Evolutionary conservation across 2,888 invertebrate genomes (phyloP), one percentile per base, ranked within the genome.

Genomic region (Lasioglossum zephyrum): DNA sequence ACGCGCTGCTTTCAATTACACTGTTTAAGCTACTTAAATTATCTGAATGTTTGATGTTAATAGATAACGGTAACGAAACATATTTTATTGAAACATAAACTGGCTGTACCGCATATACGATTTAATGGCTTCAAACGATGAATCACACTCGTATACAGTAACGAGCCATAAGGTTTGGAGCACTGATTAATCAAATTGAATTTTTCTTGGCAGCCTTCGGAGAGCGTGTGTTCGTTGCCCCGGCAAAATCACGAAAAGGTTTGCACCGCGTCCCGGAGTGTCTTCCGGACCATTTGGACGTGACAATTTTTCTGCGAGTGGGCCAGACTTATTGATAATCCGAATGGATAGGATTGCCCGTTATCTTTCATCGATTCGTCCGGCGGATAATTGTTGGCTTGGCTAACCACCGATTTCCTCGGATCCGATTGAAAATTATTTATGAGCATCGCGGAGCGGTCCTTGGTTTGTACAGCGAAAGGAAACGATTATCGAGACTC

Each of bases 251-350:
- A 18, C 11, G 41, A 41, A 18, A 41, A 31, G n/a, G 36, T 47
- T 72, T 72, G 13, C 6, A 22, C 1, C 36, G 77, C 16, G 11
- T 49, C 22, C 36, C 39, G 77, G n/a, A 39, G 22, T 18, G 41
- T 69, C n/a, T 26, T 36, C 39, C n/a, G 2, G 5, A 49, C 5
- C 11, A 5, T n/a, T 22, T 31, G n/a, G 2, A 69, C 77, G 77
- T 22, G 77, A 70, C 70, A 69, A 70, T 5, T 53, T 39, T 77
- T 77, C 53, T 26, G 69, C 53, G 11, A 41, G 4, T 18, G 39
- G 47, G 39, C n/a, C 77, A 39, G 18, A 70, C 26, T 69, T 77
- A 41, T 72, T 6, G 70, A 31, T 18, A 70, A 70, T 31, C 18
- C 69, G 53, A 70, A 49, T 18, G 47, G n/a, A 41, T 47, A 16